phyloP scores from a whole-genome alignment of 2,888 invertebrate species.

The Cryptops parisi region DNA sequence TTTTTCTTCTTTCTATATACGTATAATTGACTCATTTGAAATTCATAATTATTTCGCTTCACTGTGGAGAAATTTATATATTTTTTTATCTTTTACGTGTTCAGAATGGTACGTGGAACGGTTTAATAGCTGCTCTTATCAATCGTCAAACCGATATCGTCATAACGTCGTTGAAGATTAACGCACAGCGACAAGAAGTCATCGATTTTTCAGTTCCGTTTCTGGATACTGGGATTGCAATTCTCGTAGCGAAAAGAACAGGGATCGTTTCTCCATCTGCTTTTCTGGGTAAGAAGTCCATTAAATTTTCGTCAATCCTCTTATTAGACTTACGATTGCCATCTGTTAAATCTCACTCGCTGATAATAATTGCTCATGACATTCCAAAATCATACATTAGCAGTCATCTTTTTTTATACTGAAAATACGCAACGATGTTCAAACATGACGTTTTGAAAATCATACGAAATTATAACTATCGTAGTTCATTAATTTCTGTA shows the following conservation, averaged over 20 bases:
- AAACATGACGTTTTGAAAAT: too few relatives aligned
- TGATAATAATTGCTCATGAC: too few relatives aligned
- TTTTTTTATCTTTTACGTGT: too few relatives aligned
- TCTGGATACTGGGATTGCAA: constrained; percentile 92
- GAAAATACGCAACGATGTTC: too few relatives aligned
- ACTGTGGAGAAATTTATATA: too few relatives aligned
- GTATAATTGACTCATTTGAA: background rate
- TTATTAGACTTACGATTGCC: too few relatives aligned
- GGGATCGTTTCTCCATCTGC: constrained; percentile 94
- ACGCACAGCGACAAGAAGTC: constrained; percentile 81
- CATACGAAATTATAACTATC: too few relatives aligned
- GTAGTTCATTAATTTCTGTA: too few relatives aligned
- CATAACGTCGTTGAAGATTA: constrained; percentile 68
- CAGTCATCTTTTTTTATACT: too few relatives aligned
- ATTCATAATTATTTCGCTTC: background rate
- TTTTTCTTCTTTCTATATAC: background rate
- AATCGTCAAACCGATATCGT: constrained; percentile 95
- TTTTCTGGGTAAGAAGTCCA: constrained; percentile 47
- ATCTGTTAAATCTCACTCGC: too few relatives aligned
- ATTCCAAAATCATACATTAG: too few relatives aligned
- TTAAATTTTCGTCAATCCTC: too few relatives aligned
- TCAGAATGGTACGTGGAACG: constrained; percentile 90
- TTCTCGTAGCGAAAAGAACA: constrained; percentile 84
- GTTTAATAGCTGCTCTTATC: constrained; percentile 77
- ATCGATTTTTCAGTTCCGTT: constrained; percentile 85